Evolutionary conservation across 2,113 vertebrate genomes (phyloP).

Genomic region (Aptenodytes patagonicus): DNA sequence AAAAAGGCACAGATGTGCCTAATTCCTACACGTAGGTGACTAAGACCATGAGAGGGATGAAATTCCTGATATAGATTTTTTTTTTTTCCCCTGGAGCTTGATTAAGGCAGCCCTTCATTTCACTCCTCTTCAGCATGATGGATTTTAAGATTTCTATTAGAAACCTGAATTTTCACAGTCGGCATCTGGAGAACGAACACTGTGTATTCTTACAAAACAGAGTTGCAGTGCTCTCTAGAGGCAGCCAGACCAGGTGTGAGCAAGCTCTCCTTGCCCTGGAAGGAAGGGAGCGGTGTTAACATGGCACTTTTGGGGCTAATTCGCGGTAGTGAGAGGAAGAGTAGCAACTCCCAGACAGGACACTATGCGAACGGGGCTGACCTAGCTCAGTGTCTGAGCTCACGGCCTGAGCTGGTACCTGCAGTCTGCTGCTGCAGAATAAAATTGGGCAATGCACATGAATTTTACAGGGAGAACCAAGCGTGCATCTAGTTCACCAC

Average conservation of each 20-base stretch:
- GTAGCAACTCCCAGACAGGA: not conserved
- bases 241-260: not conserved
- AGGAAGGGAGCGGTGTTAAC: not conserved
- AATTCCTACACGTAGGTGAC: not conserved
- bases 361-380: fast-evolving
- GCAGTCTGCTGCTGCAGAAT: not conserved
- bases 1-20: not conserved
- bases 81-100: not conserved
- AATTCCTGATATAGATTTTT: not conserved
- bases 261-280: not conserved
- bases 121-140: not conserved
- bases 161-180: not conserved
- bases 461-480: not conserved
- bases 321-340: not conserved
- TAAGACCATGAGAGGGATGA: not conserved
- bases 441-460: not conserved
- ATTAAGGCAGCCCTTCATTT: not conserved
- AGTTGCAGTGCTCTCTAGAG: conserved; percentile 19
- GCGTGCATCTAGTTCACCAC: not conserved
- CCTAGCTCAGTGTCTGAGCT: not conserved
- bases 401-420: not conserved
- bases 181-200: not conserved
- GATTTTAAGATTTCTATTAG: not conserved
- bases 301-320: not conserved
- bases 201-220: not conserved